Evolutionary conservation across 64 coral and sea anemone genomes (phyloP).

Genomic region (Dendrophyllia cribrosa): DNA sequence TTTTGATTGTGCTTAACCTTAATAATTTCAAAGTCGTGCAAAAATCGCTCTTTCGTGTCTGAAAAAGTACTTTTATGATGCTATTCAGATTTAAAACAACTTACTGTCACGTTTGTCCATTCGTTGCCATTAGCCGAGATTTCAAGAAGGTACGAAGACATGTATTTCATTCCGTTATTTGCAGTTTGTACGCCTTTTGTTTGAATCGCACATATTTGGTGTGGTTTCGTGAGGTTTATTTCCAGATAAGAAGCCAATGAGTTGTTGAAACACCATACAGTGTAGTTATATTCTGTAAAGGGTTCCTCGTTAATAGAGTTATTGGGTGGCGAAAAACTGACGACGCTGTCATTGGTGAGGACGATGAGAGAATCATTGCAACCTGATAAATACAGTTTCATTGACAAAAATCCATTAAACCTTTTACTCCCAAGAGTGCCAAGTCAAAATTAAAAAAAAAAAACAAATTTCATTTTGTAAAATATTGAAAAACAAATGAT

Average conservation of each 20-base stretch:
- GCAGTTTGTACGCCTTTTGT: not conserved
- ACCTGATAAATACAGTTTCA: not conserved
- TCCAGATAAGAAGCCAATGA: not conserved
- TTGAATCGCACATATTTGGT: constrained; percentile 9
- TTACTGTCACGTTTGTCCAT: constrained; percentile 8
- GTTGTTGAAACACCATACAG: constrained; percentile 7
- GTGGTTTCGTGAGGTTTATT: not conserved
- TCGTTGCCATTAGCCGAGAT: not conserved
- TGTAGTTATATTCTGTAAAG: not conserved
- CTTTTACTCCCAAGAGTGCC: too few relatives aligned
- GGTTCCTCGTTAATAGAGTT: not conserved
- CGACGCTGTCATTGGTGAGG: not conserved
- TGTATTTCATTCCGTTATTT: too few relatives aligned
- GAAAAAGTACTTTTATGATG: not conserved
- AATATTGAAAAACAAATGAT: too few relatives aligned
- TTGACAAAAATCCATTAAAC: not conserved
- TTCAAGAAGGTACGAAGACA: not conserved
- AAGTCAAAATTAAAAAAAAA: too few relatives aligned
- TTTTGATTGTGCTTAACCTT: too few relatives aligned
- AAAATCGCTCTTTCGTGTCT: too few relatives aligned
- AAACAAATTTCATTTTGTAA: too few relatives aligned
- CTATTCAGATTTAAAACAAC: not conserved
- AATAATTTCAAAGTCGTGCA: too few relatives aligned
- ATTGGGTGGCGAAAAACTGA: not conserved
- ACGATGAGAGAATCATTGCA: not conserved